Conservation (phyloP, 2,113 vertebrate species). For the Phodopus roborovskii region DNA sequence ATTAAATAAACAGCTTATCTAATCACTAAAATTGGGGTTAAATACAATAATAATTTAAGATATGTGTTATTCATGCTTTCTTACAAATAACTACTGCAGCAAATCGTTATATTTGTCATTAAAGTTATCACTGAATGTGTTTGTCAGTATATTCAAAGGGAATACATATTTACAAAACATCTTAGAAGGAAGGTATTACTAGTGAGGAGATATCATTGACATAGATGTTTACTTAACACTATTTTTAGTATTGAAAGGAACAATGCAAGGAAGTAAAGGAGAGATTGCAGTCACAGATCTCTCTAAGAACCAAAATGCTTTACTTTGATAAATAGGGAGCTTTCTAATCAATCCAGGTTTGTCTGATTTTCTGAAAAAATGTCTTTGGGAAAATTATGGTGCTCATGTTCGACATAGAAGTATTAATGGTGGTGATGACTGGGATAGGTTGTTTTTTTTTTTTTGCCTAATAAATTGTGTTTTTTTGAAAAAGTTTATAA, state of each 20-base stretch:
- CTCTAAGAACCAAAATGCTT: neutral
- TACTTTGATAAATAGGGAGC: neutral
- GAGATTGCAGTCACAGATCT: neutral
- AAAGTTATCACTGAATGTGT: neutral
- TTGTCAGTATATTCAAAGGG: neutral
- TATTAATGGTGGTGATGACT: neutral
- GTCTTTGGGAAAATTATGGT: neutral
- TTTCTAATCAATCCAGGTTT: neutral
- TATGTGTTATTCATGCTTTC: neutral
- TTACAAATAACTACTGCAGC: neutral
- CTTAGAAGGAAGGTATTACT: neutral
- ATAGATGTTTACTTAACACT: neutral
- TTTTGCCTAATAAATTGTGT: neutral
- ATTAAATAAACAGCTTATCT: neutral
- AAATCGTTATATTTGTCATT: neutral
- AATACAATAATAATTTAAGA: conserved; percentile 13
- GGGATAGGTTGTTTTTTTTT: neutral
- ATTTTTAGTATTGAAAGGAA: neutral
- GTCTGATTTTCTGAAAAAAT: neutral
- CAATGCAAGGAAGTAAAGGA: neutral
- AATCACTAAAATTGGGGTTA: neutral
- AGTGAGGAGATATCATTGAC: neutral
- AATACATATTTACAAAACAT: neutral
- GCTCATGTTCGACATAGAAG: no score
- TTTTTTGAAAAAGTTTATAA: neutral